Evolutionary conservation across 2,888 invertebrate genomes (phyloP), one percentile per base, ranked within the genome.

Genomic region (Zaprionus obscuricornis): DNA sequence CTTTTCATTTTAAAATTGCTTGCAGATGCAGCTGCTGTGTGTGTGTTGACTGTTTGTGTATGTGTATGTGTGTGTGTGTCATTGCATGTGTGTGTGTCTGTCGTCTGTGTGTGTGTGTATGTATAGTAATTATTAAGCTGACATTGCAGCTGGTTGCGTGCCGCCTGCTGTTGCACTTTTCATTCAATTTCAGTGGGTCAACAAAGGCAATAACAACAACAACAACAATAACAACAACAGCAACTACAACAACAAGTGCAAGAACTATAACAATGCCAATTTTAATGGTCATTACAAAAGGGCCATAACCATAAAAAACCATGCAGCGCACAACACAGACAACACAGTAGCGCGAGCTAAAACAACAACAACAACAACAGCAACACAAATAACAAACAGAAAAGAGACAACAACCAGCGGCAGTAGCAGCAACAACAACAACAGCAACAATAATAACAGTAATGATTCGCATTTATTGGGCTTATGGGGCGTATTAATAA

Each of bases 401-500:
- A n/a, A n/a, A n/a, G n/a, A n/a, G n/a, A n/a, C n/a, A n/a, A n/a
- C n/a, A n/a, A n/a, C n/a, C n/a, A n/a, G n/a, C n/a, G n/a, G n/a
- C n/a, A n/a, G n/a, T n/a, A n/a, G 46, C 40, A 59, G 8, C 27
- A 46, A 33, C 45, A 20, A 27, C 42, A 42, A 34, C 26, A 27
- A 17, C 49, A 36, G 39, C 26, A 22, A 37, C 42, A 52, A 46
- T 55, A 49, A 56, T 31, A 54, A 59, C 49, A 65, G 50, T 57
- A 60, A 54, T 55, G 59, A 68, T 56, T 49, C 57, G 59, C 75
- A 74, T 85, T 84, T 81, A 82, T 84, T 78, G 75, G 85, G 71
- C 85, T 82, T 77, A 84, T 65, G 78, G 75, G 81, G 55, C 81
- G 66, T 81, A 84, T 81, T 81, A 81, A 75, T 77, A 81, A 82